phyloP scores from a whole-genome alignment of 2,888 invertebrate species.

The Nemurella pictetii region DNA sequence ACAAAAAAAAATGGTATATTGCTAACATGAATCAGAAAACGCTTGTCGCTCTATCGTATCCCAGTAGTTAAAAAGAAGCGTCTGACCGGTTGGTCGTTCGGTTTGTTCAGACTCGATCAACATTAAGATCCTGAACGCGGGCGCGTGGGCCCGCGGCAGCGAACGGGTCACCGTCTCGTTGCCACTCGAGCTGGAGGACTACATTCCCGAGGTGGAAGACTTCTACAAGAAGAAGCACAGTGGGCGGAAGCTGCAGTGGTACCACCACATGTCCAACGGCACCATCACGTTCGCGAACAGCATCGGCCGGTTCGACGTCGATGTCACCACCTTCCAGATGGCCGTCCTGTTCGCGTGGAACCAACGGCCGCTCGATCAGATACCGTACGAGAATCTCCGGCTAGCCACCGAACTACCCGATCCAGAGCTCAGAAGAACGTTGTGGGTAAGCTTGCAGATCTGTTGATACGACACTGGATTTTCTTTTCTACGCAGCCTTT shows the following conservation, averaged over 20 bases:
- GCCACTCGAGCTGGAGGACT: constrained; percentile 96
- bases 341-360: constrained; percentile 99
- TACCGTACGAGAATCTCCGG: constrained; percentile 95
- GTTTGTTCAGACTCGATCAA: constrained; percentile 82
- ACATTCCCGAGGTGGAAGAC: constrained; percentile 98
- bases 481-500: no score
- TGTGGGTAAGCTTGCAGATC: constrained; percentile 72
- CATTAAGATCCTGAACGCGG: constrained; percentile 97
- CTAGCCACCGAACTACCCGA: constrained; percentile 96
- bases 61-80: no score
- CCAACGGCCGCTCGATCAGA: constrained; percentile 87
- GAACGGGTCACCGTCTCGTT: constrained; percentile 94
- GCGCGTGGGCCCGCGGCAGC: constrained; percentile 96
- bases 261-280: constrained; percentile 99
- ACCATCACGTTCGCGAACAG: constrained; percentile 95
- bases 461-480: no score
- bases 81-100: no score
- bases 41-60: no score
- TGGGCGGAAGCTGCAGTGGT: constrained; percentile 96
- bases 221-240: constrained; percentile 98
- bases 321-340: constrained; percentile 99
- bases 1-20: no score
- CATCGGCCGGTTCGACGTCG: constrained; percentile 92
- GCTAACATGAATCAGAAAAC: no score
- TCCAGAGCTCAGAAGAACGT: constrained; percentile 88